Evolutionary conservation across 2,888 invertebrate species (phyloP), one percentile per base, ranked within the genome.

Genomic region (Zaprionus lineosus): DNA sequence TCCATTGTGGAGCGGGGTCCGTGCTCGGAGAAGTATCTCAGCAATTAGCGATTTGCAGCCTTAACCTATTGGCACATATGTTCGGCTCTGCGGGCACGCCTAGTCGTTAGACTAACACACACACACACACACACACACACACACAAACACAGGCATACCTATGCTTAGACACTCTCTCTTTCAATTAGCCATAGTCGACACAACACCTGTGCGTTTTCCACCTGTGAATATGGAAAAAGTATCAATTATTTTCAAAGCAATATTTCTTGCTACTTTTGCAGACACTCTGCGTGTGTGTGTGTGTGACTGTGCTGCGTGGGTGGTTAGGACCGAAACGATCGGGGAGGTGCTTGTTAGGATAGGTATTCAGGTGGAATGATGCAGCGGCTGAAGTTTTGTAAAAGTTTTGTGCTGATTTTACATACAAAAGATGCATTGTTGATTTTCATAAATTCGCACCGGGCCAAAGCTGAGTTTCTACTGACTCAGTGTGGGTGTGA

Each of bases 61-160:
- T 77, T 78, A 77, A 78, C 78, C 78, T 68, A 81, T 75, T 81
- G 81, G 26, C 81, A 77, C 41, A 77, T 26, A 72, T 72, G 33
- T 9, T n/a, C n/a, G n/a, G n/a, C n/a, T n/a, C n/a, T n/a, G n/a
- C n/a, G n/a, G n/a, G n/a, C 21, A 11, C n/a, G 34, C 7, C 5
- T 18, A 39, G 33, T 9, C 15, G 19, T 46, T 58, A 58, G 28
- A 34, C 50, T 7, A 21, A 7, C 21, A 21, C 44, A 11, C 28
- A 15, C 44, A 8, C 24, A 9, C 36, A 24, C 9, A 8, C 46
- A 12, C 39, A 33, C 24, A 16, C 12, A 7, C 24, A 7, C 24
- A 7, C n/a, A 8, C 24, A n/a, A 18, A 6, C 18, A 18, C 41
- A 9, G 19, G 8, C 16, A 12, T 37, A 6, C 21, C 7, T 29